Evolutionary conservation across 2,888 invertebrate genomes (phyloP).

Genomic region (Mycogona germanica): DNA sequence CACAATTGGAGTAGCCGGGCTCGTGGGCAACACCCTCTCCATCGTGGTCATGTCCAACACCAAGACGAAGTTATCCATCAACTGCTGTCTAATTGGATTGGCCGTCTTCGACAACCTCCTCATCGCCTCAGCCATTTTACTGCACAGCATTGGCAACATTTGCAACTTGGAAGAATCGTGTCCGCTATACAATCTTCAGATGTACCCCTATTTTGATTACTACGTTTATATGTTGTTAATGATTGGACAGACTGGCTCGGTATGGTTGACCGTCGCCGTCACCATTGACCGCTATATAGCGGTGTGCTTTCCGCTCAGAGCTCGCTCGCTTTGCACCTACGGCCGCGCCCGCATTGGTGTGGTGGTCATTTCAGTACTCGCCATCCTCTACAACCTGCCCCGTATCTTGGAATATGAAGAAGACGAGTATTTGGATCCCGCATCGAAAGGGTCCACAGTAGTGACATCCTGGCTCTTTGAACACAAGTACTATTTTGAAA

Average conservation of each 20-base stretch:
- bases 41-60: conserved; percentile 83
- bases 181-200: conserved; percentile 52
- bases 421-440: conserved; percentile 23
- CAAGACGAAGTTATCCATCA: conserved; percentile 92
- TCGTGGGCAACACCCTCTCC: conserved; percentile 79
- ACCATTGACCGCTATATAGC: conserved; percentile 75
- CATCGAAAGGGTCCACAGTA: conserved; percentile 18
- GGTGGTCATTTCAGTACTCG: conserved; percentile 61
- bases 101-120: conserved; percentile 85
- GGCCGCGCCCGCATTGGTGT: conserved; percentile 75
- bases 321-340: conserved; percentile 81
- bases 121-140: conserved; percentile 66
- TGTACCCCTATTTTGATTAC: conserved; percentile 65
- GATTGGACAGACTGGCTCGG: conserved; percentile 66
- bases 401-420: conserved; percentile 39
- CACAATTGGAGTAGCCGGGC: conserved; percentile 64
- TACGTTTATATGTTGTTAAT: conserved; percentile 37
- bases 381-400: conserved; percentile 74
- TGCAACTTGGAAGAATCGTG: conserved; percentile 71
- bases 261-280: conserved; percentile 60
- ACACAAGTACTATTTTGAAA: conserved; percentile 55
- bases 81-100: conserved; percentile 82
- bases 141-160: conserved; percentile 77
- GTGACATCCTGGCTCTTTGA: conserved; percentile 47
- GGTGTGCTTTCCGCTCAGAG: conserved; percentile 56